Conservation (phyloP, 2,888 invertebrate species). For the Luperina testacea region DNA sequence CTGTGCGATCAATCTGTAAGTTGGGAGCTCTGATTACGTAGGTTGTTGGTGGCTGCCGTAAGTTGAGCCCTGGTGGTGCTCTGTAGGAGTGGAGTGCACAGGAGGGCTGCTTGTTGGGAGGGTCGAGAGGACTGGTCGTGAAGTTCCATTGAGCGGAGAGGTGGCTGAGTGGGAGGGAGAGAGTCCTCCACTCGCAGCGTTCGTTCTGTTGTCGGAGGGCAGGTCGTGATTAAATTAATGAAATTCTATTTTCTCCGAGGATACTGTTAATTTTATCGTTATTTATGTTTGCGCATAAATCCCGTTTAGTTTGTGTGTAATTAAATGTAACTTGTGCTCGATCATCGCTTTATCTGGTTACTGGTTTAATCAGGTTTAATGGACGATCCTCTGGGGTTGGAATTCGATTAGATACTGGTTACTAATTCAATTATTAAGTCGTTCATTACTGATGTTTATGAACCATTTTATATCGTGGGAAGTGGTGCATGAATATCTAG, state of each 20-base stretch:
- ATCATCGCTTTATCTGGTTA: conserved; percentile 47
- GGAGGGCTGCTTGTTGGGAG: conserved; percentile 34
- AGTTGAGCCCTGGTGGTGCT: conserved; percentile 47
- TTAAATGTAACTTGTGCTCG: conserved; percentile 60
- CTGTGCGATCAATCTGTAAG: conserved; percentile 42
- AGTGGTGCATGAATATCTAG: neutral
- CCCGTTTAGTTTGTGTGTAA: conserved; percentile 58
- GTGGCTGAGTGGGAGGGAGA: conserved; percentile 50
- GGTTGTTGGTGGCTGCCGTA: conserved; percentile 57
- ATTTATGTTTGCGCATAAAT: conserved; percentile 66
- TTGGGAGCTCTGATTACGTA: conserved; percentile 63
- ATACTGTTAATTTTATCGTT: conserved; percentile 73
- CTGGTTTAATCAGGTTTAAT: conserved; percentile 39
- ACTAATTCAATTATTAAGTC: conserved; percentile 45
- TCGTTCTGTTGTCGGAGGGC: conserved; percentile 70
- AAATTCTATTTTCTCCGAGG: conserved; percentile 75
- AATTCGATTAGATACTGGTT: conserved; percentile 25
- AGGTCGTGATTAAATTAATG: conserved; percentile 78
- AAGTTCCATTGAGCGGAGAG: conserved; percentile 67
- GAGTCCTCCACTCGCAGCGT: conserved; percentile 43
- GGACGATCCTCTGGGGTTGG: conserved; percentile 30
- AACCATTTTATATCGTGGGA: conserved; percentile 12
- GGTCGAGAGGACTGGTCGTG: conserved; percentile 63
- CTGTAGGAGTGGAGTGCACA: conserved; percentile 42
- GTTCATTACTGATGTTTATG: conserved; percentile 45